A percentile compares a stretch with the other conserved stretches of the same genome.
Conservation (phyloP, 2,113 vertebrate species). For the Heptranchias perlo region DNA sequence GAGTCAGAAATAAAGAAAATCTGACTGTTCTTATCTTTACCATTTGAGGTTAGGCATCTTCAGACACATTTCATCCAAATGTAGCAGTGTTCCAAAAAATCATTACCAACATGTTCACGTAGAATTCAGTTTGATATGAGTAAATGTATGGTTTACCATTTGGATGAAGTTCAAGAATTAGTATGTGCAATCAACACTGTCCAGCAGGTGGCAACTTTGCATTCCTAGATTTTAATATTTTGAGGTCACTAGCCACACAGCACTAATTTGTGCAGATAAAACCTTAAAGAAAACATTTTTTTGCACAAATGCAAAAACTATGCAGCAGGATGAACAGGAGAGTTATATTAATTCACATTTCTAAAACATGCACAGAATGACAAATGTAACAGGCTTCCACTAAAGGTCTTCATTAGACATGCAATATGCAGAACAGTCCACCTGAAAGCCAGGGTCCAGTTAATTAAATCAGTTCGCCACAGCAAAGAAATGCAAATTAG, state of each 20-base stretch:
- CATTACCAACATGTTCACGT: background rate
- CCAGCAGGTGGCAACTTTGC: slow-evolving; percentile 23
- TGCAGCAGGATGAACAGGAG: slow-evolving; percentile 16
- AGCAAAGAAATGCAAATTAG: background rate
- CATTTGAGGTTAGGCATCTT: background rate
- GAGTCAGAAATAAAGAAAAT: background rate
- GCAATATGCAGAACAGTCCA: slow-evolving; percentile 23
- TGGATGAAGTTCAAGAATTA: slow-evolving; percentile 23
- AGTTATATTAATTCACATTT: background rate
- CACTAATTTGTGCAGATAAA: background rate
- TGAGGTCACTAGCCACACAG: too few species aligned
- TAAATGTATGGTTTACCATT: background rate
- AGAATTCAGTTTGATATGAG: background rate
- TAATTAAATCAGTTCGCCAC: background rate
- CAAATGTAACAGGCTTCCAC: background rate
- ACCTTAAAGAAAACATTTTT: background rate
- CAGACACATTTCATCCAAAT: background rate
- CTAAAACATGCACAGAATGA: slow-evolving; percentile 24
- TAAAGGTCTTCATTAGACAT: background rate
- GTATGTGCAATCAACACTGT: background rate
- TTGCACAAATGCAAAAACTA: slow-evolving; percentile 6
- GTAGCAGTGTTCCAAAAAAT: background rate
- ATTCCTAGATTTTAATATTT: slow-evolving; percentile 19
- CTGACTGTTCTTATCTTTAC: background rate
- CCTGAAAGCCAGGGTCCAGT: background rate